A percentile compares a stretch with the other conserved stretches of the same genome.
phyloP scores from a whole-genome alignment of 2,113 vertebrate species.

The Anhinga rufa region DNA sequence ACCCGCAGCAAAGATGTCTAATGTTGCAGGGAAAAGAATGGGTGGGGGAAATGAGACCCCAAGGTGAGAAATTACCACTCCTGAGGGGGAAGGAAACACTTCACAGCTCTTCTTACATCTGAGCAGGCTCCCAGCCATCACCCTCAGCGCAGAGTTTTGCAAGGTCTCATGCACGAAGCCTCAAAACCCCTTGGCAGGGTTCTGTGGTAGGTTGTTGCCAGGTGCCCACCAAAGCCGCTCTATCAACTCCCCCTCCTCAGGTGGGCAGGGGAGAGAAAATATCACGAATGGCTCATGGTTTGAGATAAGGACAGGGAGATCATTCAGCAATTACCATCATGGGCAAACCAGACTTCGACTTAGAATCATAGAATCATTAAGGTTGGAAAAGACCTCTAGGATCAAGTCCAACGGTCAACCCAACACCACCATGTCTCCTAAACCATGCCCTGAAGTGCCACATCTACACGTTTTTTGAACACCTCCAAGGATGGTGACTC shows the following conservation, averaged over 20 bases:
- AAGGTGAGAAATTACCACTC: background rate
- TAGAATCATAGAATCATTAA: no score
- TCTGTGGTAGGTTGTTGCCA: background rate
- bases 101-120: background rate
- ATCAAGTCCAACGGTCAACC: no score
- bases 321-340: background rate
- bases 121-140: background rate
- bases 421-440: no score
- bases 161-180: background rate
- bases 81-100: background rate
- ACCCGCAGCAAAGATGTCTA: background rate
- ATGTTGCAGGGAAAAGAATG: background rate
- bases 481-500: no score
- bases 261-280: background rate
- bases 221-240: background rate
- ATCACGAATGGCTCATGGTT: background rate
- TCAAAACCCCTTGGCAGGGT: background rate
- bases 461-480: no score
- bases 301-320: background rate
- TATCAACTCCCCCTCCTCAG: background rate
- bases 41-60: background rate
- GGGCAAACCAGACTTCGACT: background rate
- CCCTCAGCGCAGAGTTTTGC: background rate
- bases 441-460: no score
- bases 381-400: no score